Evolutionary conservation across 2,888 invertebrate genomes (phyloP).

Genomic region (Myopa testacea): DNA sequence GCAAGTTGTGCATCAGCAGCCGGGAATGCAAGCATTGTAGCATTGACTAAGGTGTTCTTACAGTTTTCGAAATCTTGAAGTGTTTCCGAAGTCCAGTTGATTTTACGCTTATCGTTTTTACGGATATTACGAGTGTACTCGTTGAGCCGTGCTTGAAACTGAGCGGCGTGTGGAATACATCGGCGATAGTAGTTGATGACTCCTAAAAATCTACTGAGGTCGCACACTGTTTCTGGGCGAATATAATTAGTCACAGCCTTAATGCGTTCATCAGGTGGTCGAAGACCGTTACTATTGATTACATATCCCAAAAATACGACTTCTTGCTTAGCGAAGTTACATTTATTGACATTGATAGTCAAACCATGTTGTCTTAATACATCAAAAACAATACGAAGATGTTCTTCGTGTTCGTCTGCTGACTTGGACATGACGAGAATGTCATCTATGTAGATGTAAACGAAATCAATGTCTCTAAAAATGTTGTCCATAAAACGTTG

Average conservation of each 20-base stretch:
- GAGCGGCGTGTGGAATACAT: too few relatives aligned
- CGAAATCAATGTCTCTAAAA: slow-evolving; percentile 51
- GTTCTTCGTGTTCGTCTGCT: slow-evolving; percentile 42
- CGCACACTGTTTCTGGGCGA: not conserved
- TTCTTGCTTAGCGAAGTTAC: slow-evolving; percentile 22
- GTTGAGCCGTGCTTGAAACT: too few relatives aligned
- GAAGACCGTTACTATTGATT: slow-evolving; percentile 11
- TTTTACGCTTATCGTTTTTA: slow-evolving; percentile 5
- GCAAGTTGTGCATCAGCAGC: slow-evolving; percentile 30
- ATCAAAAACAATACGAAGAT: slow-evolving; percentile 44
- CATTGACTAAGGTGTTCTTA: not conserved
- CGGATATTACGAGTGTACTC: not conserved
- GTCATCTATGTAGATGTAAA: slow-evolving; percentile 54
- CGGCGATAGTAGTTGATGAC: too few relatives aligned
- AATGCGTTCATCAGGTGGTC: slow-evolving; percentile 6
- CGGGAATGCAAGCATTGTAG: slow-evolving; percentile 9
- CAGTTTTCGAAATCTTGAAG: not conserved
- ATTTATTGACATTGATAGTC: slow-evolving; percentile 32
- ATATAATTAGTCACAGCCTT: slow-evolving; percentile 11
- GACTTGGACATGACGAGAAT: slow-evolving; percentile 50
- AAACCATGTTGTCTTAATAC: not conserved
- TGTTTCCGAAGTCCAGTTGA: not conserved
- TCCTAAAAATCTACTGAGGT: too few relatives aligned
- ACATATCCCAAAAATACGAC: slow-evolving; percentile 18
- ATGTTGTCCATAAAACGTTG: not conserved